Evolutionary conservation across 1,140 invertebrate species (phyloP).

Genomic region (Sycophila sp.): DNA sequence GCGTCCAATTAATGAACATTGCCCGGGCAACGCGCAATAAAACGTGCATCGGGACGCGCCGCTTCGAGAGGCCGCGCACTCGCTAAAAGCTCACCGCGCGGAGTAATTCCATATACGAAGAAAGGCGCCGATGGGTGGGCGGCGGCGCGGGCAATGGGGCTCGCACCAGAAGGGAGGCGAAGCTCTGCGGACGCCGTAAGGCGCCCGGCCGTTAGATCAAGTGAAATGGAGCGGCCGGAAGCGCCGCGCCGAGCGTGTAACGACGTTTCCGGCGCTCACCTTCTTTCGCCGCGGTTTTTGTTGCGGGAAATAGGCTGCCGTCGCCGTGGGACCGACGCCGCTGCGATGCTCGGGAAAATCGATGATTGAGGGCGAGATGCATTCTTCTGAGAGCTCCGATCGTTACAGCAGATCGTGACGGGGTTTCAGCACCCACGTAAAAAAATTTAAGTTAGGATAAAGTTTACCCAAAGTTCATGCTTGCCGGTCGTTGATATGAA

Average conservation of each 20-base stretch:
- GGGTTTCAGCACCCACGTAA: background rate
- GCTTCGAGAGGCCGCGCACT: background rate
- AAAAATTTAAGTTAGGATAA: too few relatives aligned
- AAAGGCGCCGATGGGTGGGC: constrained; percentile 2
- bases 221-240: constrained; percentile 24
- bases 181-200: background rate
- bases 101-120: background rate
- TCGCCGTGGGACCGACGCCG: too few relatives aligned
- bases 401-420: constrained; percentile 3
- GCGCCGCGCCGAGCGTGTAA: background rate
- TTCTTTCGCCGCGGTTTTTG: background rate
- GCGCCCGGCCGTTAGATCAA: constrained; percentile 31
- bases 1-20: constrained; percentile 16
- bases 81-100: background rate
- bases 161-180: background rate
- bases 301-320: background rate
- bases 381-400: constrained; percentile 3
- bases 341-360: background rate
- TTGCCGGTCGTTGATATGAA: too few relatives aligned
- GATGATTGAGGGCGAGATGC: constrained; percentile 11
- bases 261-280: background rate
- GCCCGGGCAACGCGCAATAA: background rate
- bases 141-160: background rate
- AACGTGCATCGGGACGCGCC: background rate
- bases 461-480: too few relatives aligned